A percentile compares a stretch with the other conserved stretches of the same genome.
Conservation (phyloP, 2,113 vertebrate species). For the Accipiter virgatus region DNA sequence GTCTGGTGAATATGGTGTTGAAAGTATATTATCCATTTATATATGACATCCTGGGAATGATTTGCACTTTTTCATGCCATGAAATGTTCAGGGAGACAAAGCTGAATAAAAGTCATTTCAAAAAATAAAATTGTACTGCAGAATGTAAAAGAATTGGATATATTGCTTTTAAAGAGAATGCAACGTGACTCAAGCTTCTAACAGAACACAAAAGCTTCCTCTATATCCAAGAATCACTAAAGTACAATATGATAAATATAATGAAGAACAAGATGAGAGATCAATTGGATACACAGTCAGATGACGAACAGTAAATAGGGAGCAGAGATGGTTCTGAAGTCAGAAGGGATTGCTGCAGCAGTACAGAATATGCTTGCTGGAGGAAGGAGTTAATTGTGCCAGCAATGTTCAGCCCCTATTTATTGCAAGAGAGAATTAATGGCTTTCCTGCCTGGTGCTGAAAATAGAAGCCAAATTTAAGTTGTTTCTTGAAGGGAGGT, state of each 20-base stretch:
- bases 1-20: not conserved
- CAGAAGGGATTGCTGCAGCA: not conserved
- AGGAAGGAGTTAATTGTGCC: slow-evolving; percentile 45
- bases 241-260: not conserved
- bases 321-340: not conserved
- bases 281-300: not conserved
- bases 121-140: not conserved
- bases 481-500: slow-evolving; percentile 46
- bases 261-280: not conserved
- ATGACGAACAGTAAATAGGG: not conserved
- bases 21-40: not conserved
- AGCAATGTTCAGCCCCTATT: not conserved
- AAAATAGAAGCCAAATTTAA: slow-evolving; percentile 53
- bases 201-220: not conserved
- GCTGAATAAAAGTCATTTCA: not conserved
- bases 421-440: slow-evolving; percentile 35
- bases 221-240: not conserved
- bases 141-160: not conserved
- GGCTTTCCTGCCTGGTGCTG: slow-evolving; percentile 21
- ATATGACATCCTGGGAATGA: not conserved
- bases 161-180: not conserved
- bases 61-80: not conserved
- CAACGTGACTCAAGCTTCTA: not conserved
- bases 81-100: not conserved
- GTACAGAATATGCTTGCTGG: not conserved